Conservation (phyloP, 2,888 invertebrate species). For the Keiferia lycopersicella region DNA sequence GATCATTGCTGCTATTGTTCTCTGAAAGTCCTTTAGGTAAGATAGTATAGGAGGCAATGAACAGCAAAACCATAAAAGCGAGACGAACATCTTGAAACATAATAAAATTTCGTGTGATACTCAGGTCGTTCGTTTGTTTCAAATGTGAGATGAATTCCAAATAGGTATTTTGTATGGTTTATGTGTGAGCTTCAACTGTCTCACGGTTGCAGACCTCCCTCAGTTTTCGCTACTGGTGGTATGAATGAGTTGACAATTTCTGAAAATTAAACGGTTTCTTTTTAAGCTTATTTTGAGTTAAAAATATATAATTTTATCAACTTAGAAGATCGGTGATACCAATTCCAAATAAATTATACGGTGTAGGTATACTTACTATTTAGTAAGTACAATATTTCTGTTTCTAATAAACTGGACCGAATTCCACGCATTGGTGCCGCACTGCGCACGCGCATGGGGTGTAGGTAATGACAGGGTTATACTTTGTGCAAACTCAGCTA, state of each 20-base stretch:
- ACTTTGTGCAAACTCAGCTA: too few species aligned
- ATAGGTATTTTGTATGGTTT: slow-evolving; percentile 47
- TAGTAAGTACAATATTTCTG: too few species aligned
- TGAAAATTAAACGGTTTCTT: not conserved
- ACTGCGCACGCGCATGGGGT: too few species aligned
- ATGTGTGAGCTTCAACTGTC: slow-evolving; percentile 55
- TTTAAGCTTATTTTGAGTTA: not conserved
- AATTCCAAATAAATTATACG: too few species aligned
- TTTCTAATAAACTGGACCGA: too few species aligned
- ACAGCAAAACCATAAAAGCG: not conserved
- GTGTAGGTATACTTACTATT: too few species aligned
- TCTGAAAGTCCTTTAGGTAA: not conserved
- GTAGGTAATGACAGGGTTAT: too few species aligned
- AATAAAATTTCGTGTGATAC: not conserved
- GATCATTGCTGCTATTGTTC: not conserved
- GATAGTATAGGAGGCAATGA: not conserved
- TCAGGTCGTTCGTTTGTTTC: slow-evolving; percentile 25
- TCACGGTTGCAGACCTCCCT: slow-evolving; percentile 43
- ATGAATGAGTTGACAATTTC: not conserved
- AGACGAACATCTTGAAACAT: not conserved
- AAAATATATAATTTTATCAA: not conserved
- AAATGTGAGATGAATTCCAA: slow-evolving; percentile 56
- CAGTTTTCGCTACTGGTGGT: slow-evolving; percentile 18
- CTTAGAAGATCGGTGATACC: too few species aligned
- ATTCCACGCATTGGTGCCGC: too few species aligned